Percentiles rank a stretch among this genome's conserved stretches.
Evolutionary conservation across 2,113 vertebrate species (phyloP).

Genomic region (Malaclemys terrapin): DNA sequence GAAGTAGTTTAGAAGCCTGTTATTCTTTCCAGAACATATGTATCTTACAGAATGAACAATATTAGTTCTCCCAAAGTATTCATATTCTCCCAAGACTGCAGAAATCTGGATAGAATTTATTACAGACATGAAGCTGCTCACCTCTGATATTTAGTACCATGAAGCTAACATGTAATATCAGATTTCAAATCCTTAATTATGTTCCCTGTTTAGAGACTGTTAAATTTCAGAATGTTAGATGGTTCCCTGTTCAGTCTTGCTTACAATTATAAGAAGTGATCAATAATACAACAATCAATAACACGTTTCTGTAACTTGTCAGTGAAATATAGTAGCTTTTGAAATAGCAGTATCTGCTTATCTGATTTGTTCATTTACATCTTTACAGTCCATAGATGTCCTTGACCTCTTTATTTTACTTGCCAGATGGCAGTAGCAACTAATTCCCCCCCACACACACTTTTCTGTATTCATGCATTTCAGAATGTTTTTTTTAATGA

Average conservation of each 20-base stretch:
- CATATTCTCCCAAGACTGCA: constrained; percentile 44
- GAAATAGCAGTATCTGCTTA: constrained; percentile 50
- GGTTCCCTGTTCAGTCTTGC: constrained; percentile 34
- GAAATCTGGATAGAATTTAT: constrained; percentile 23
- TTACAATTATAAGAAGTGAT: constrained; percentile 50
- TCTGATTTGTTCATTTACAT: constrained; percentile 41
- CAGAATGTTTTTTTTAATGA: constrained; percentile 56
- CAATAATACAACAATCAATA: constrained; percentile 47
- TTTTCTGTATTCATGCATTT: constrained; percentile 59
- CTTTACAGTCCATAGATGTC: constrained; percentile 59
- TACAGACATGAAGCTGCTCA: constrained; percentile 16
- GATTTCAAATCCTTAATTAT: constrained; percentile 42
- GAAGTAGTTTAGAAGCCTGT: constrained; percentile 62
- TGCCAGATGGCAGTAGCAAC: constrained; percentile 63
- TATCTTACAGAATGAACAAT: constrained; percentile 54
- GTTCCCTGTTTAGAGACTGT: constrained; percentile 46
- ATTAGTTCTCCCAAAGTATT: constrained; percentile 24
- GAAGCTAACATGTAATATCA: neutral
- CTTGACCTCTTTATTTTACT: constrained; percentile 58
- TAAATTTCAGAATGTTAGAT: constrained; percentile 47
- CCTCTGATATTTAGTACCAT: constrained; percentile 35
- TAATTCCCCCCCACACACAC: constrained; percentile 8
- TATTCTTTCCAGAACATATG: constrained; percentile 67
- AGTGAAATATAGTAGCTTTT: constrained; percentile 54
- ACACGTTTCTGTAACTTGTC: constrained; percentile 47